phyloP scores from a whole-genome alignment of 2,113 vertebrate species.

The Charadrius vociferus region DNA sequence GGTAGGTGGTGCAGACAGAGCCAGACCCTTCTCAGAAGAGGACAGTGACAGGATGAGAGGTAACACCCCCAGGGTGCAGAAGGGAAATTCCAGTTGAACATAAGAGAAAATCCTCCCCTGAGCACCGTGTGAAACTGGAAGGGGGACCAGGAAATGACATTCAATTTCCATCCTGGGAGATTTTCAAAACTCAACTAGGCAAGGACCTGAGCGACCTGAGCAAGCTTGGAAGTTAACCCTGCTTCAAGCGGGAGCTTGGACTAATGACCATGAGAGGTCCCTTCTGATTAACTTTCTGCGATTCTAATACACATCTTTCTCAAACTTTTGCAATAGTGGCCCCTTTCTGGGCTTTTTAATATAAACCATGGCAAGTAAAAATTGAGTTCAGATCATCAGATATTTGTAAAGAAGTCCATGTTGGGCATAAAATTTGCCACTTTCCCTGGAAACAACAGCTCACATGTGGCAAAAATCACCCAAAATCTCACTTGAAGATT shows the following conservation, averaged over 20 bases:
- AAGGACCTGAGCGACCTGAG: background rate
- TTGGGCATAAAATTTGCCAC: background rate
- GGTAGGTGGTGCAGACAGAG: background rate
- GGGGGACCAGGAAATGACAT: background rate
- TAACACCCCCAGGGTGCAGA: background rate
- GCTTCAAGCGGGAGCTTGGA: background rate
- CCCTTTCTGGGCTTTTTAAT: background rate
- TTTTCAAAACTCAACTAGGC: background rate
- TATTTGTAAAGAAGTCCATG: background rate
- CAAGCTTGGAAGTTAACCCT: background rate
- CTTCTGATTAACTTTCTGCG: background rate
- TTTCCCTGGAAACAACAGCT: background rate
- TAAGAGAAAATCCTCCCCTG: background rate
- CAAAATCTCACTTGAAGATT: background rate
- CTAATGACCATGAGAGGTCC: background rate
- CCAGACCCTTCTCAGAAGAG: background rate
- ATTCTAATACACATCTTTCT: background rate
- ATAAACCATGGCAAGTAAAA: background rate
- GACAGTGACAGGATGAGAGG: background rate
- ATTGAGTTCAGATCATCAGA: background rate
- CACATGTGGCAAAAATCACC: accelerated
- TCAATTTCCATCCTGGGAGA: background rate
- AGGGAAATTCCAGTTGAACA: background rate
- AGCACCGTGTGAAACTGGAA: background rate
- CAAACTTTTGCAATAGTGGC: background rate